These are phyloP conservation scores for Xiphias gladius DNA, from an alignment of 2,113 vertebrate genomes.

Conservation along the genomic window DNA sequence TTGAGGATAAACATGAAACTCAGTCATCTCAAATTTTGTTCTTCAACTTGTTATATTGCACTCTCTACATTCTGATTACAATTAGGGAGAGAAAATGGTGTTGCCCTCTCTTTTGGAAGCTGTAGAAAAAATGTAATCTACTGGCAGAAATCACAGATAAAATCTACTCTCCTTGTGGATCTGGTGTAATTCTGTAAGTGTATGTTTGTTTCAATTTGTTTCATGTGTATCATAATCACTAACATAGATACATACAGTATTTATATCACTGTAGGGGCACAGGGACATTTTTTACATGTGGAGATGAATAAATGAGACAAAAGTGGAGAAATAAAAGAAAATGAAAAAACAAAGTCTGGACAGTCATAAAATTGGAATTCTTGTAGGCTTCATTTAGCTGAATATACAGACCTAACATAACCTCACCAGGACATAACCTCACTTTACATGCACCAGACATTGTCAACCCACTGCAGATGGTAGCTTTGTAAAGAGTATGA, in stretches of 20 bases:
- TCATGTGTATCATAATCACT: no score
- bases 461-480: slow-evolving; percentile 24
- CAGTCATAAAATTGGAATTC: neutral
- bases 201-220: neutral
- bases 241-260: neutral
- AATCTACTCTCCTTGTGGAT: neutral
- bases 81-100: neutral
- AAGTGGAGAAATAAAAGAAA: neutral
- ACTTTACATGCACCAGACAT: neutral
- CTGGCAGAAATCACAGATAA: neutral
- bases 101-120: neutral
- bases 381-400: neutral
- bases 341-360: neutral
- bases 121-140: neutral
- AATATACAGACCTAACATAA: neutral
- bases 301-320: neutral
- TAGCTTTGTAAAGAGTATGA: slow-evolving; percentile 5
- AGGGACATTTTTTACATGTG: neutral
- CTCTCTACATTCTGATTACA: neutral
- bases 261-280: neutral
- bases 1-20: slow-evolving; percentile 3
- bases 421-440: neutral
- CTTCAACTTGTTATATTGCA: neutral
- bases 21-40: neutral
- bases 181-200: neutral